Conservation (phyloP, 2,113 vertebrate genomes). For the Megaleporinus macrocephalus region DNA sequence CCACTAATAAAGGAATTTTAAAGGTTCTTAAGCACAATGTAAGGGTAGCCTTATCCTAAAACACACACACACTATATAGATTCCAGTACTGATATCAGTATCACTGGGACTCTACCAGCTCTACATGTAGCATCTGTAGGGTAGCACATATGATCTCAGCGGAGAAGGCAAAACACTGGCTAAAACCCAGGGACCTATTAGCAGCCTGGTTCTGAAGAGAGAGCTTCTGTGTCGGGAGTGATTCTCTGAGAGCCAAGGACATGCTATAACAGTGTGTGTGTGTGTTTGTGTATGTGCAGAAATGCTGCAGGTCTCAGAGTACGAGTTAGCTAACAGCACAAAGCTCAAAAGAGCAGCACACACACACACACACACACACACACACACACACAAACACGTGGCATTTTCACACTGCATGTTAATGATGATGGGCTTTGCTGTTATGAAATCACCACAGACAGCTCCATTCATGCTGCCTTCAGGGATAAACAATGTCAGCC, state of each 20-base stretch:
- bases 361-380: neutral
- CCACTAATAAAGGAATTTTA: too few species aligned
- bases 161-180: constrained; percentile 17
- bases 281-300: neutral
- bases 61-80: too few species aligned
- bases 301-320: constrained; percentile 18
- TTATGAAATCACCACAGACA: constrained; percentile 31
- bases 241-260: constrained; percentile 23
- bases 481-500: constrained; percentile 50
- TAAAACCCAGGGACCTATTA: constrained; percentile 40
- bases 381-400: neutral
- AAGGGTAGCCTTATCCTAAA: too few species aligned
- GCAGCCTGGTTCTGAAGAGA: constrained; percentile 30
- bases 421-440: constrained; percentile 35
- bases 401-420: constrained; percentile 16
- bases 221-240: neutral
- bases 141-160: too few species aligned
- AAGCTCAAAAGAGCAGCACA: neutral
- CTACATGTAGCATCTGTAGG: too few species aligned
- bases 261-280: constrained; percentile 11
- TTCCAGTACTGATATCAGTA: too few species aligned
- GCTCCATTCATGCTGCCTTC: constrained; percentile 39
- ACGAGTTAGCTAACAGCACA: constrained; percentile 15
- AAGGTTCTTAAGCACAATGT: too few species aligned
- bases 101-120: too few species aligned